Evolutionary conservation across 2,888 invertebrate species (phyloP), one percentile per base, ranked within the genome.

Genomic region (Gymnocheta viridis): DNA sequence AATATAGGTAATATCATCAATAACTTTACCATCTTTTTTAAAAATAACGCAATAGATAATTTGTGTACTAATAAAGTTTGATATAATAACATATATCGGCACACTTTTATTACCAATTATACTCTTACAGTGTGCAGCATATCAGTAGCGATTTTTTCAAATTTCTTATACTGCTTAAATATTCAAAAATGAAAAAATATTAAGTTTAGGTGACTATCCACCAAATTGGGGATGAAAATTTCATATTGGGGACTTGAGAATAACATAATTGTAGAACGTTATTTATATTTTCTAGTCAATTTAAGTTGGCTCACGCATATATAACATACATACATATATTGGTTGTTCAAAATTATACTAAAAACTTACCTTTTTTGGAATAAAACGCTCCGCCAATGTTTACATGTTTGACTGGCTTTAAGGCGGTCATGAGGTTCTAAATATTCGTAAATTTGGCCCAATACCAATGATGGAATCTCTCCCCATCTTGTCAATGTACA

Each of bases 381-480:
- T 79, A 93, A 90, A 85, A 91, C 91, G 86, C 89, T 90, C 78
- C 94, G 92, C 94, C 94, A 94, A 89, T 93, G 91, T 89, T 92
- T 93, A 88, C 94, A 94, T 47, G 92, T 92, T 82, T 93, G 92
- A 58, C 94, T 93, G 82, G 93, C 93, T 85, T 90, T 91, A 32
- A 93, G 89, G 88, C 92, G 92, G 88, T 94, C 94, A 83, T 91
- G 89, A 77, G 90, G 89, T 79, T 89, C 88, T 78, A 92, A 88
- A 88, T 90, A 88, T 72, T 90, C 89, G 87, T 92, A 92, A 80
- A 94, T 91, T 88, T 93, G 93, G 86, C 93, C 92, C 88, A 93
- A 91, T 86, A 93, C 91, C 87, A 92, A 89, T 83, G 89, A 88
- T 88, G 92, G 92, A 87, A 92, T 79, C 88, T 89, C 86, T 85